phyloP scores from a whole-genome alignment of 1,140 invertebrate genomes.

The Caenorhabditis inopinata region DNA sequence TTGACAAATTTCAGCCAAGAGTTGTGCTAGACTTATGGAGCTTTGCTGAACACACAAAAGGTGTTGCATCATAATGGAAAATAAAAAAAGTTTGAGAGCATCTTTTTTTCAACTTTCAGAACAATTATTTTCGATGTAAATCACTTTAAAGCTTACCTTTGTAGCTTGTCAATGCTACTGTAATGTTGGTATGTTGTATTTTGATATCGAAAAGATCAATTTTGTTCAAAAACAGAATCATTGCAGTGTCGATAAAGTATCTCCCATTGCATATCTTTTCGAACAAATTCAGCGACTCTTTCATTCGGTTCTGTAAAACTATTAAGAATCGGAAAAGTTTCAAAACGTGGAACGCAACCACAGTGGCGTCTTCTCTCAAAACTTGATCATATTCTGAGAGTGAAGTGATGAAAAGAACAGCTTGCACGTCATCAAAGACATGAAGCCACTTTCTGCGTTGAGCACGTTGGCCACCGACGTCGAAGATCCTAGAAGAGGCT shows the following conservation, averaged over 20 bases:
- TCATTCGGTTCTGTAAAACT: constrained; percentile 65
- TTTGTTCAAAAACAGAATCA: constrained; percentile 66
- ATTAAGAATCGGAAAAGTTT: background rate
- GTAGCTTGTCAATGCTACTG: constrained; percentile 45
- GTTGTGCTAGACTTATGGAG: too few species aligned
- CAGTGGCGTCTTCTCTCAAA: constrained; percentile 67
- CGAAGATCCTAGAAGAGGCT: constrained; percentile 86
- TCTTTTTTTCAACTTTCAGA: too few species aligned
- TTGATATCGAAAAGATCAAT: constrained; percentile 65
- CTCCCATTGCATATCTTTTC: constrained; percentile 64
- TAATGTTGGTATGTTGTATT: constrained; percentile 51
- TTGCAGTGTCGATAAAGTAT: constrained; percentile 63
- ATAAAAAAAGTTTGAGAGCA: too few species aligned
- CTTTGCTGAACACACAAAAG: too few species aligned
- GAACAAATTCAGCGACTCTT: constrained; percentile 64
- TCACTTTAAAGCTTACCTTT: constrained; percentile 47
- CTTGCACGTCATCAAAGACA: constrained; percentile 68
- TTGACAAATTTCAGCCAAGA: too few species aligned
- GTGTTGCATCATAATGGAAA: too few species aligned
- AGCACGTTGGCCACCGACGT: constrained; percentile 78
- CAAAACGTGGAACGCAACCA: constrained; percentile 41
- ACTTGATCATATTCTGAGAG: constrained; percentile 69
- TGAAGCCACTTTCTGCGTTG: constrained; percentile 66
- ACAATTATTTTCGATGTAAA: too few species aligned
- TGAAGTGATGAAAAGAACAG: constrained; percentile 69